These are phyloP conservation scores for Epiblema foenella DNA, from an alignment of 2,888 invertebrate species.

Conservation along the genomic window DNA sequence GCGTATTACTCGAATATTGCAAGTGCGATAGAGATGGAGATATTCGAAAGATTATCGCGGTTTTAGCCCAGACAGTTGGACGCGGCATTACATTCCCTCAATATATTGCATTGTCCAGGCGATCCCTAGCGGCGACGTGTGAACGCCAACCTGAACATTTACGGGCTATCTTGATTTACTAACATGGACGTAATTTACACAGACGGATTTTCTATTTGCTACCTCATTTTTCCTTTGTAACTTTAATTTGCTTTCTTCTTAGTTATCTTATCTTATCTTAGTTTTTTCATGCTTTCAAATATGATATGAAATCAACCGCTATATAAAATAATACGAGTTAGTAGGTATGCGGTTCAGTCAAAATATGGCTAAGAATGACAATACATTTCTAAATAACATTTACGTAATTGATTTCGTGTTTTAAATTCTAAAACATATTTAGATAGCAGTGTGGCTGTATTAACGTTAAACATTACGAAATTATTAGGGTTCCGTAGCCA, in stretches of 20 bases:
- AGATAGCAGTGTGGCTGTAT: too few relatives aligned
- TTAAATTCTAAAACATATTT: background rate
- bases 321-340: background rate
- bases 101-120: conserved; percentile 20
- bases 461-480: too few relatives aligned
- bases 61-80: background rate
- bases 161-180: conserved; percentile 24
- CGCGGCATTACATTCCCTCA: conserved; percentile 24
- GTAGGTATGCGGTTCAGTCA: background rate
- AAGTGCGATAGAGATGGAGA: too few relatives aligned
- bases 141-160: conserved; percentile 17
- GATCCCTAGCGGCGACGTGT: conserved; percentile 14
- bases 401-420: background rate
- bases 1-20: too few relatives aligned
- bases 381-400: background rate
- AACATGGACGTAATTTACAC: conserved; percentile 29
- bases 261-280: background rate
- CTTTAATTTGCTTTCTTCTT: too few relatives aligned
- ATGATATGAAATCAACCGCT: background rate
- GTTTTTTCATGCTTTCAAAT: background rate
- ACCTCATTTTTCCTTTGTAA: background rate
- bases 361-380: conserved; percentile 7
- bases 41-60: background rate
- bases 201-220: conserved; percentile 13
- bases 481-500: too few relatives aligned